Evolutionary conservation across 2,888 invertebrate species (phyloP), one percentile per base, ranked within the genome.

Genomic region (Melinaea marsaeus): DNA sequence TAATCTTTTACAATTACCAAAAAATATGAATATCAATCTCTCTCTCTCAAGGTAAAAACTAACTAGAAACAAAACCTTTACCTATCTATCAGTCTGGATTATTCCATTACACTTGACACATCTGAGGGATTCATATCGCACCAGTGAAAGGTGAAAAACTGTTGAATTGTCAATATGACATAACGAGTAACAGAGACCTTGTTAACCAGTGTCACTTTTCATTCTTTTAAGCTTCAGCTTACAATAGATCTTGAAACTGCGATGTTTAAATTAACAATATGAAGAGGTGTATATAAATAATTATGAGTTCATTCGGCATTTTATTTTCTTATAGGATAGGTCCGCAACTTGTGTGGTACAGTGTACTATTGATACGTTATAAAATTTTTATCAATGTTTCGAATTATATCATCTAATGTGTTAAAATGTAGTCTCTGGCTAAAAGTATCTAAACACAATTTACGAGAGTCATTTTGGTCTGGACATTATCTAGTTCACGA

Each of bases 391-490:
- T 42, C 11, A 3, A 9, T 9, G 1, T 11, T 2, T 9, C 3
- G 42, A 9, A 42, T 42, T 42, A 42, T 11, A 42, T 9, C 1
- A 3, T 42, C 42, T 42, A 42, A 42, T 11, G 42, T 6, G 42
- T 42, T 35, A 58, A 34, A 48, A 51, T 7, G 13, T 47, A 3
- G 7, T 13, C 33, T 56, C 33, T 48, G 13, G 56, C 51, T 32
- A 59, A 58, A 58, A 58, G 47, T 54, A 35, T 47, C 56, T 60
- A 37, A 81, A 86, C 81, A 85, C 81, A 80, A 85, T 85, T 85
- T 85, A 83, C 79, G 78, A 71, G 72, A 80, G 83, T 81, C 83
- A 84, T 83, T 85, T 81, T 77, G 77, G 77, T 66, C 73, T 70
- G 77, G 77, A 79, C 80, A 81, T 84, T 84, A 84, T 83, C 83